A percentile compares a stretch with the other conserved stretches of the same genome.
Evolutionary conservation across 2,113 vertebrate species (phyloP).

Genomic region (Austrofundulus limnaeus): DNA sequence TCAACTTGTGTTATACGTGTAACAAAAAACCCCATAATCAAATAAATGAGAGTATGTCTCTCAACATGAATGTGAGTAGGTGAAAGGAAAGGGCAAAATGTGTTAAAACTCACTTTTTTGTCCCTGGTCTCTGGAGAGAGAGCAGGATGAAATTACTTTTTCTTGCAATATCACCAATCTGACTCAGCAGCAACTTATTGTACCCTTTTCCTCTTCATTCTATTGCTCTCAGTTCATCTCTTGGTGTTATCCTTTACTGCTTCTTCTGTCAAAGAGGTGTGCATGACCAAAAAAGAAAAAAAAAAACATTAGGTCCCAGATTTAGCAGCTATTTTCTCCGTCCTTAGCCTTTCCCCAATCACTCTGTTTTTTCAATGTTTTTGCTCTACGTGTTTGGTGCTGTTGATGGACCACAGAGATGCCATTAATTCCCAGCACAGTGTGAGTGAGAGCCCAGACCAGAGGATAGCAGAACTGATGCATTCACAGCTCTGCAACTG

Average conservation of each 20-base stretch:
- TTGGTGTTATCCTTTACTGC: constrained; percentile 39
- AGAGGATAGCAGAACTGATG: constrained; percentile 55
- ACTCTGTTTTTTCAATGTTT: constrained; percentile 34
- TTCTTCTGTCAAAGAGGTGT: constrained; percentile 26
- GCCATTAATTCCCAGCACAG: constrained; percentile 70
- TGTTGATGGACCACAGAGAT: constrained; percentile 66
- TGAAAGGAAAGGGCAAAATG: constrained; percentile 42
- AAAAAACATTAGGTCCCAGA: constrained; percentile 37
- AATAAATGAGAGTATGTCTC: constrained; percentile 35
- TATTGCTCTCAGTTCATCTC: constrained; percentile 61
- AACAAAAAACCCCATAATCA: not conserved
- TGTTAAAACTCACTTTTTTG: constrained; percentile 37
- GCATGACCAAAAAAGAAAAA: constrained; percentile 34
- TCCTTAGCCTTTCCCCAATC: constrained; percentile 4
- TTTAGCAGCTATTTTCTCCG: constrained; percentile 53
- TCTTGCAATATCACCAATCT: constrained; percentile 64
- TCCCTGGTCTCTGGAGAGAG: constrained; percentile 51
- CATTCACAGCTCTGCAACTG: constrained; percentile 58
- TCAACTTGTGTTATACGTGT: not conserved
- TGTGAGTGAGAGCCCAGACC: constrained; percentile 51
- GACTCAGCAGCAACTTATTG: constrained; percentile 72
- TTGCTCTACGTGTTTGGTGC: constrained; percentile 40
- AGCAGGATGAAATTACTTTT: constrained; percentile 66
- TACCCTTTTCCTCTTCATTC: constrained; percentile 53
- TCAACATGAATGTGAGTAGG: constrained; percentile 38